phyloP scores from a whole-genome alignment of 2,888 invertebrate species.

The Nezara viridula region DNA sequence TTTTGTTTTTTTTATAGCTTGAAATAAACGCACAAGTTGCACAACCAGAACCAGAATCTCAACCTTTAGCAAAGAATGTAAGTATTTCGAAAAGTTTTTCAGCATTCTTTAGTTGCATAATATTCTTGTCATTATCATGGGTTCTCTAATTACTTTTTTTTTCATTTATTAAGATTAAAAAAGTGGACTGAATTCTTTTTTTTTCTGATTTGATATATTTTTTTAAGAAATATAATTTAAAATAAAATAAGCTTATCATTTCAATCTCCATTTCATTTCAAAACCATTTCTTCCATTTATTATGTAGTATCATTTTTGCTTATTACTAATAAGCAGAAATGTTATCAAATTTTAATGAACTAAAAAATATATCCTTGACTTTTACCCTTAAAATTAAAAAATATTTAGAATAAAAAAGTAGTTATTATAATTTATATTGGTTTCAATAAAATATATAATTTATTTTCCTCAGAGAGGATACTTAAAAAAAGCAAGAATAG shows the following conservation, averaged over 20 bases:
- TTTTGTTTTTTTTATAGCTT: background rate
- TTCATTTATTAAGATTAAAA: background rate
- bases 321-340: background rate
- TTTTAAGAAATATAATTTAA: no score
- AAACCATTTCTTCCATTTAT: background rate
- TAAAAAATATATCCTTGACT: background rate
- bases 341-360: background rate
- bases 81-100: background rate
- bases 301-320: background rate
- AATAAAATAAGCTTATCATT: background rate
- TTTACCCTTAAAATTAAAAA: background rate
- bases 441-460: background rate
- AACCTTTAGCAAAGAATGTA: slow-evolving; percentile 53
- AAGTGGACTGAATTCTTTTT: no score
- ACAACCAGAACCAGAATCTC: background rate
- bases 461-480: slow-evolving; percentile 54
- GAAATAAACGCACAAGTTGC: background rate
- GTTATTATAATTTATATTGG: background rate
- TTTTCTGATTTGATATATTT: no score
- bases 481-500: slow-evolving; percentile 49
- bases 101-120: background rate
- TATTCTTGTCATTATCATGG: background rate
- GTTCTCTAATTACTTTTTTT: background rate
- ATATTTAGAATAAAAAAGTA: background rate
- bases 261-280: no score